phyloP scores from a whole-genome alignment of 2,113 vertebrate species.

The Setophaga coronata region DNA sequence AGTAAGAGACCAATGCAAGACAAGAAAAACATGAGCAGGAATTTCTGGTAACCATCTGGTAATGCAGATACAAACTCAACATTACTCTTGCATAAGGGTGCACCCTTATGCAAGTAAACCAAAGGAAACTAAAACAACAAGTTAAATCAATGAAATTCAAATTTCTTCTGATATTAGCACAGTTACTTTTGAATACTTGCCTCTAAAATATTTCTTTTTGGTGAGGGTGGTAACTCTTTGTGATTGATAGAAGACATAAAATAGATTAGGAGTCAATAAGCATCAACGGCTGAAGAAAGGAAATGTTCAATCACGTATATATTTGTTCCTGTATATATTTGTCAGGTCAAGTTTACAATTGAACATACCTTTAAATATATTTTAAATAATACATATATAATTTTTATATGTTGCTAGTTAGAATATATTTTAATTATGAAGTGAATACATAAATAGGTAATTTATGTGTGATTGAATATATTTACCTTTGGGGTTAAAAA shows the following conservation, averaged over 20 bases:
- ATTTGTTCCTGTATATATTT: background rate
- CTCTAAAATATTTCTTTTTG: background rate
- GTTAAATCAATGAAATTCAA: background rate
- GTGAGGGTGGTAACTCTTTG: background rate
- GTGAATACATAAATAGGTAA: background rate
- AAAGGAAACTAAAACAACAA: background rate
- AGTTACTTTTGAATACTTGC: background rate
- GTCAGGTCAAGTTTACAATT: background rate
- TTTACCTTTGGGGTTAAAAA: background rate
- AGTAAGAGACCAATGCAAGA: background rate
- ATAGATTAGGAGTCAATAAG: background rate
- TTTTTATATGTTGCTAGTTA: background rate
- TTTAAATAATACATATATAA: background rate
- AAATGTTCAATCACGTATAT: background rate
- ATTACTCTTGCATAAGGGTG: background rate
- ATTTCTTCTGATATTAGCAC: background rate
- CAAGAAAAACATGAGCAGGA: background rate
- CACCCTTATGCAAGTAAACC: background rate
- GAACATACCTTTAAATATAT: background rate
- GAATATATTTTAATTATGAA: background rate
- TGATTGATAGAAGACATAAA: background rate
- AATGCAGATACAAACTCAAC: background rate
- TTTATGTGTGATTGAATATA: background rate
- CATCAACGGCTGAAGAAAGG: background rate
- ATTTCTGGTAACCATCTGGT: background rate